These are phyloP conservation scores for Paramormyrops kingsleyae DNA, from an alignment of 2,113 vertebrate species.

Conservation along the genomic window DNA sequence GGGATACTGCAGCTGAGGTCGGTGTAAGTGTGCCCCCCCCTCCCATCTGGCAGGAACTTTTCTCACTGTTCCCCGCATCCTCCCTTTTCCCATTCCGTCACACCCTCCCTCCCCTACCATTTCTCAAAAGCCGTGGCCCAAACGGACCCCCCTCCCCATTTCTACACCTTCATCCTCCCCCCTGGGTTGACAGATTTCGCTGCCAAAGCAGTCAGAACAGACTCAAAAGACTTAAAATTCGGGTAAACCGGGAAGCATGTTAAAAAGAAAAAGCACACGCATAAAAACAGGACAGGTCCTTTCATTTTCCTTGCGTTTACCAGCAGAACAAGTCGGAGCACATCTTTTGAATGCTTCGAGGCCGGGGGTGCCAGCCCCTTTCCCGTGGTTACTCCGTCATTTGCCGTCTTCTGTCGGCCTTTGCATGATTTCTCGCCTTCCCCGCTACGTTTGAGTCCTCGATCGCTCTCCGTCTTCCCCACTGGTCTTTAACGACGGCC, in stretches of 20 bases:
- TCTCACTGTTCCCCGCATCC: background rate
- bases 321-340: conserved; percentile 41
- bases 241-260: background rate
- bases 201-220: background rate
- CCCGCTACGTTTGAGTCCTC: background rate
- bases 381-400: background rate
- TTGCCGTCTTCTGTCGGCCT: background rate
- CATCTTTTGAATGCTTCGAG: conserved; percentile 32
- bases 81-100: background rate
- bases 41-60: background rate
- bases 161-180: conserved; percentile 1
- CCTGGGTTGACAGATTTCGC: background rate
- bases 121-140: background rate
- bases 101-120: background rate
- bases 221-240: background rate
- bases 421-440: background rate
- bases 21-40: background rate
- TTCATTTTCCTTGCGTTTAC: conserved; percentile 1
- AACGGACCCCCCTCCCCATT: background rate
- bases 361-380: conserved; percentile 1
- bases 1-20: background rate
- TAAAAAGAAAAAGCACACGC: background rate
- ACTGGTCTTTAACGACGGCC: conserved; percentile 23
- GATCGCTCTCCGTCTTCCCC: background rate
- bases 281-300: background rate